A percentile compares a stretch with the other conserved stretches of the same genome.
phyloP scores from a whole-genome alignment of 2,888 invertebrate species.

The Nymphalis c-album region DNA sequence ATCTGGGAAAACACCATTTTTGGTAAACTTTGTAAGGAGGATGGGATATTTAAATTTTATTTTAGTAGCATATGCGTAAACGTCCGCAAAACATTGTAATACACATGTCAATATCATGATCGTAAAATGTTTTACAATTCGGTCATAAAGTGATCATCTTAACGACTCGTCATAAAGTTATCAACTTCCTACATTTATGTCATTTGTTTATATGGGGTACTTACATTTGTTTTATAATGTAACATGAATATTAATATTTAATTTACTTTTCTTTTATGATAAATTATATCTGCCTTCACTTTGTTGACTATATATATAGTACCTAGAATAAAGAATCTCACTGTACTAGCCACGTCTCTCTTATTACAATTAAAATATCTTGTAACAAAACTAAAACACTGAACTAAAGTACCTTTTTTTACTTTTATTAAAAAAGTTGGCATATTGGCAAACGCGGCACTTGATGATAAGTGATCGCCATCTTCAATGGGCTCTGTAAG shows the following conservation, averaged over 20 bases:
- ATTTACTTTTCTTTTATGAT: too few species aligned
- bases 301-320: too few species aligned
- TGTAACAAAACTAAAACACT: too few species aligned
- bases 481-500: too few species aligned
- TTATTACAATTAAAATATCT: too few species aligned
- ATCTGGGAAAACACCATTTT: not conserved
- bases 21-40: not conserved
- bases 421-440: too few species aligned
- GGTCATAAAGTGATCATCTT: constrained; percentile 34
- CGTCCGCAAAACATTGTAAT: constrained; percentile 19
- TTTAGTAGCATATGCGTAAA: constrained; percentile 2
- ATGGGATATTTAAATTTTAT: not conserved
- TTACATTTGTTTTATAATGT: not conserved
- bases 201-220: not conserved
- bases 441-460: too few species aligned
- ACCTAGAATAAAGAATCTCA: too few species aligned
- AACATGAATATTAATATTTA: not conserved
- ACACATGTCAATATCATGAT: constrained; percentile 22
- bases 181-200: constrained; percentile 13
- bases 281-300: too few species aligned
- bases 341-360: too few species aligned
- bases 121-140: constrained; percentile 34
- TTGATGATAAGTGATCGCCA: too few species aligned
- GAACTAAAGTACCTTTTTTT: too few species aligned
- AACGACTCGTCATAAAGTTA: constrained; percentile 36